Conservation (phyloP, 2,797 vertebrate species). For the Sebastes diaconus region DNA sequence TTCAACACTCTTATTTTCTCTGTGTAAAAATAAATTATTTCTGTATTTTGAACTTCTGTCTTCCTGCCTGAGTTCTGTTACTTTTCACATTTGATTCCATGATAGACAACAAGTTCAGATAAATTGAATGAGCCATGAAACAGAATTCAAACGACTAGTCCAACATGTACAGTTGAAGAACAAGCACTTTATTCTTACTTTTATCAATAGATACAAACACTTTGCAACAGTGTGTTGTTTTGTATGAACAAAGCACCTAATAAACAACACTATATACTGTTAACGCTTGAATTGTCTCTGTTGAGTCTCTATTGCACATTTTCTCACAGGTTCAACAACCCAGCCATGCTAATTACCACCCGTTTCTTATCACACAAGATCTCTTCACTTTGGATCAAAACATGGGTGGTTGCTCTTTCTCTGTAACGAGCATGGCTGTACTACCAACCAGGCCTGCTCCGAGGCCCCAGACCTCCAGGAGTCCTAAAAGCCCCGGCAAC, state of each 20-base stretch:
- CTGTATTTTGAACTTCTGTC: conserved; percentile 53
- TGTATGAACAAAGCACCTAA: conserved; percentile 65
- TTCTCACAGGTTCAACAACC: not conserved
- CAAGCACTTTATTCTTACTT: conserved; percentile 72
- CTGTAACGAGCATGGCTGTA: not conserved
- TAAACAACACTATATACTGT: conserved; percentile 61
- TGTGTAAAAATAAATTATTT: conserved; percentile 49
- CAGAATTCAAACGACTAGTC: conserved; percentile 19
- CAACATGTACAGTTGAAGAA: conserved; percentile 55
- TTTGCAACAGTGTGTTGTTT: conserved; percentile 66
- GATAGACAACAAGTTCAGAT: conserved; percentile 17
- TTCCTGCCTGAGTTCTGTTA: conserved; percentile 55
- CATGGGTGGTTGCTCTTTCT: not conserved
- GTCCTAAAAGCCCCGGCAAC: not conserved
- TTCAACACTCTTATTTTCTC: conserved; percentile 34
- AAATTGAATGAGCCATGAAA: conserved; percentile 21
- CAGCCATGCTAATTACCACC: not conserved
- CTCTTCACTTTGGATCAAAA: not conserved
- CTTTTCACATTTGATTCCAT: conserved; percentile 44
- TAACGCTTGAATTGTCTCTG: conserved; percentile 42
- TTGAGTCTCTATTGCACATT: conserved; percentile 26
- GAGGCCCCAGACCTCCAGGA: not conserved
- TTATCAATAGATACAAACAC: conserved; percentile 62
- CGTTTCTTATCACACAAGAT: not conserved
- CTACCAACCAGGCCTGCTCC: not conserved